Evolutionary conservation across 1,140 invertebrate genomes (phyloP), one percentile per base, ranked within the genome.

Genomic region (Drosophila sturtevanti): DNA sequence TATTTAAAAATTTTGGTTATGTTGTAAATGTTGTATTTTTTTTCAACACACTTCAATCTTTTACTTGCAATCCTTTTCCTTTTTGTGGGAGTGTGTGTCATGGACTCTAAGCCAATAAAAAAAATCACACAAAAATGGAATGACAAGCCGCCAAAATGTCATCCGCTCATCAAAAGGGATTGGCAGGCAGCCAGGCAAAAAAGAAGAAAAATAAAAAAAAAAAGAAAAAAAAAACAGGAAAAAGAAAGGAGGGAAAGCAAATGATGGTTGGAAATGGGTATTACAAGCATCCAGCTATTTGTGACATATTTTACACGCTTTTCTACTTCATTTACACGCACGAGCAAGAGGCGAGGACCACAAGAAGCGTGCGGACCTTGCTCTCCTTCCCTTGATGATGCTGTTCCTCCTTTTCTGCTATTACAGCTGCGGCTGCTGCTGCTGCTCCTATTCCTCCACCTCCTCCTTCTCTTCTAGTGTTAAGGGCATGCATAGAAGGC

Each of bases 221-320:
- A 12, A 12, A 7, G n/a, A n/a, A 38, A 24, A 55, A 3, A 41
- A 24, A 37, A 51, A 10, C 35, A n/a, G 44, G 22, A 51, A 60
- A 9, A 35, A 35, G 61, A 12, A 14, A 11, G 16, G 24, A 34
- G 34, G 5, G 35, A 21, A 52, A 54, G 7, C 34, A 70, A 64
- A 37, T 62, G 62, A 72, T 60, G 54, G 35, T 18, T 71, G 21
- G 52, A 66, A 72, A 60, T 75, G 64, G 62, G 62, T 77, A 64
- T 64, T 63, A 48, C 63, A 62, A 67, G 67, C 63, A 70, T 68
- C 63, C 71, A 79, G 82, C 82, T 79, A 73, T 89, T 87, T 89
- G 82, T 55, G 84, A 79, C 84, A 87, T 89, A 87, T 87, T 86
- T 87, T 87, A 77, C 72, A 79, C 84, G 82, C 82, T 70, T 65